Conservation (phyloP, 2,797 vertebrate species). For the Melanogrammus aeglefinus region DNA sequence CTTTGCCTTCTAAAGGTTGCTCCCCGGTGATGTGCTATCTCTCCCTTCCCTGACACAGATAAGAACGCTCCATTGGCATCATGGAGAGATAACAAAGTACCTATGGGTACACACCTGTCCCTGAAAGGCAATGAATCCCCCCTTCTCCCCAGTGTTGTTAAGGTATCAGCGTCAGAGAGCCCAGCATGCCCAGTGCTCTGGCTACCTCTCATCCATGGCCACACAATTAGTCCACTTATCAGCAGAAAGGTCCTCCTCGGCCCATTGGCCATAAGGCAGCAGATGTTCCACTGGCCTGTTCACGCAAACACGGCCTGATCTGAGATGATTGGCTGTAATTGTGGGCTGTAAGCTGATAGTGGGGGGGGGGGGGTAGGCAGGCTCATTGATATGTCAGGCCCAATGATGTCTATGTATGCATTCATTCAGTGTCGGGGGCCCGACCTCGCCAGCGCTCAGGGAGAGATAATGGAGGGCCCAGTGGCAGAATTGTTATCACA, state of each 20-base stretch:
- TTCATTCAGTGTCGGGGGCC: conserved; percentile 51
- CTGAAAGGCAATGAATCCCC: conserved; percentile 6
- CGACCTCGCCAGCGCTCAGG: conserved; percentile 28
- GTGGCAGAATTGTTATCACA: conserved; percentile 45
- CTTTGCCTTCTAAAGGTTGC: conserved; percentile 26
- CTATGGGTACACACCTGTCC: conserved; percentile 61
- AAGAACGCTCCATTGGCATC: conserved; percentile 41
- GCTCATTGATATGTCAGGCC: conserved; percentile 74
- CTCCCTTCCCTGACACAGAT: conserved; percentile 38
- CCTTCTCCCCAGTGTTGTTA: conserved; percentile 19
- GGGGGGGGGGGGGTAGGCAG: conserved; percentile 54
- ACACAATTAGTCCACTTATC: conserved; percentile 64
- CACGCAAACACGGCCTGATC: conserved; percentile 74
- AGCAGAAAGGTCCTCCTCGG: conserved; percentile 48
- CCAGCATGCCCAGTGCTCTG: conserved; percentile 49
- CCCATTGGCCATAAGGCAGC: conserved; percentile 54
- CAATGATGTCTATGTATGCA: conserved; percentile 59
- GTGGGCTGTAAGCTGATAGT: conserved; percentile 78
- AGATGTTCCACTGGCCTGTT: conserved; percentile 72
- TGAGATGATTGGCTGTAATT: conserved; percentile 79
- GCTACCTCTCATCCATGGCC: conserved; percentile 28
- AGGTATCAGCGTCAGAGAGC: conserved; percentile 47
- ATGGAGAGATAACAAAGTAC: conserved; percentile 48
- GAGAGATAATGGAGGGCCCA: conserved; percentile 41
- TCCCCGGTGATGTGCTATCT: conserved; percentile 35